Conservation (phyloP, 2,888 invertebrate genomes). For the Actias luna region DNA sequence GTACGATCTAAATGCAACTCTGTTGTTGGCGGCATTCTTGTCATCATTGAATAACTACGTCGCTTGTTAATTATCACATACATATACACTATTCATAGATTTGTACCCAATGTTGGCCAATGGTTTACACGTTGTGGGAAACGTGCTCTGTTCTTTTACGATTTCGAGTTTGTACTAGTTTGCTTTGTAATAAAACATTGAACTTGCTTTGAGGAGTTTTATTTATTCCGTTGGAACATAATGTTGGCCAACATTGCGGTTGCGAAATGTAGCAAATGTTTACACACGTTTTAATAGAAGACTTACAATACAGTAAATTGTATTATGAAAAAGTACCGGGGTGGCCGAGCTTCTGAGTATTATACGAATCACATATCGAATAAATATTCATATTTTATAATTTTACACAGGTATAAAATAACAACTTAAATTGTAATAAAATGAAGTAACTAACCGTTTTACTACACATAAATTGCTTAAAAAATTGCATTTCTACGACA, state of each 20-base stretch:
- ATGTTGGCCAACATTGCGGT: neutral
- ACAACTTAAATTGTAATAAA: no score
- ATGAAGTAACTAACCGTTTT: no score
- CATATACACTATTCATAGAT: neutral
- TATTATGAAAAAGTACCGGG: no score
- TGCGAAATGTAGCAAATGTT: neutral
- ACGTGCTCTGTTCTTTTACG: neutral
- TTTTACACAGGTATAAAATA: no score
- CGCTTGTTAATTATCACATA: slow-evolving; percentile 8
- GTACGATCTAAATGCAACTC: neutral
- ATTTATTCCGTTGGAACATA: neutral
- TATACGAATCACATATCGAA: no score
- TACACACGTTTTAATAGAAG: neutral
- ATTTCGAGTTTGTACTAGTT: slow-evolving; percentile 5
- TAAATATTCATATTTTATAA: no score
- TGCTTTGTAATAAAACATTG: neutral
- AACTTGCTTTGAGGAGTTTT: neutral
- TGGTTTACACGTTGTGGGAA: slow-evolving; percentile 3
- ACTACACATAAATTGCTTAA: no score
- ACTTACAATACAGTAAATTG: neutral
- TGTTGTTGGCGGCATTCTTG: neutral
- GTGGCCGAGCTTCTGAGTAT: no score
- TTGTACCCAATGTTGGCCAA: slow-evolving; percentile 4
- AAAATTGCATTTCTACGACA: no score
- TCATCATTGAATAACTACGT: neutral